These are phyloP conservation scores for Listronotus bonariensis DNA, from an alignment of 1,140 invertebrate genomes.

Conservation along the genomic window DNA sequence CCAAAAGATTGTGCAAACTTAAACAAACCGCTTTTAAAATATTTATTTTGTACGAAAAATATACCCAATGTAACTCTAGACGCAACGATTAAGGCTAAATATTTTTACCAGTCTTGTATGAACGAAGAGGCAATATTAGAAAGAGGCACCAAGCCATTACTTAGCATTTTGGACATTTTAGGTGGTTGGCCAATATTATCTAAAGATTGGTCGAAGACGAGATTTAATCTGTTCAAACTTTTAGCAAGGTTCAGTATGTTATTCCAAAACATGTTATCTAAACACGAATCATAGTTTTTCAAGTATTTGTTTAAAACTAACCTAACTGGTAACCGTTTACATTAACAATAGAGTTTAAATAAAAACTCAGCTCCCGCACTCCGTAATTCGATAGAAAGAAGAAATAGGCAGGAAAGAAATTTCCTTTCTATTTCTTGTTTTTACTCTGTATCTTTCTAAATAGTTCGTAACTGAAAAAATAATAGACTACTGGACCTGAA, in stretches of 20 bases:
- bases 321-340: too few relatives aligned
- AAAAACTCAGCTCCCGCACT: too few relatives aligned
- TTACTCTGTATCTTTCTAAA: too few relatives aligned
- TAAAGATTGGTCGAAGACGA: conserved; percentile 63
- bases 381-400: too few relatives aligned
- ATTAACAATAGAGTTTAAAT: too few relatives aligned
- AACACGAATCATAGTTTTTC: too few relatives aligned
- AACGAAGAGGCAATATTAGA: conserved; percentile 73
- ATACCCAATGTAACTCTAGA: conserved; percentile 54
- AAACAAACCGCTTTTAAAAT: neutral
- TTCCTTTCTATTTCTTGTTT: too few relatives aligned
- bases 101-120: conserved; percentile 84
- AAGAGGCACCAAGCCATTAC: conserved; percentile 71
- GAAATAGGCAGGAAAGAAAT: too few relatives aligned
- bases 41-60: conserved; percentile 14
- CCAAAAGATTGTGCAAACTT: neutral
- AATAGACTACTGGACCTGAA: too few relatives aligned
- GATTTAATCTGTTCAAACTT: conserved; percentile 77
- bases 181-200: conserved; percentile 86
- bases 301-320: too few relatives aligned
- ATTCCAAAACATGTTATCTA: too few relatives aligned
- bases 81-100: conserved; percentile 74
- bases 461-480: too few relatives aligned
- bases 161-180: conserved; percentile 71
- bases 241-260: conserved; percentile 60